Conservation (phyloP, 1,140 invertebrate species). For the Trichonephila inaurata region DNA sequence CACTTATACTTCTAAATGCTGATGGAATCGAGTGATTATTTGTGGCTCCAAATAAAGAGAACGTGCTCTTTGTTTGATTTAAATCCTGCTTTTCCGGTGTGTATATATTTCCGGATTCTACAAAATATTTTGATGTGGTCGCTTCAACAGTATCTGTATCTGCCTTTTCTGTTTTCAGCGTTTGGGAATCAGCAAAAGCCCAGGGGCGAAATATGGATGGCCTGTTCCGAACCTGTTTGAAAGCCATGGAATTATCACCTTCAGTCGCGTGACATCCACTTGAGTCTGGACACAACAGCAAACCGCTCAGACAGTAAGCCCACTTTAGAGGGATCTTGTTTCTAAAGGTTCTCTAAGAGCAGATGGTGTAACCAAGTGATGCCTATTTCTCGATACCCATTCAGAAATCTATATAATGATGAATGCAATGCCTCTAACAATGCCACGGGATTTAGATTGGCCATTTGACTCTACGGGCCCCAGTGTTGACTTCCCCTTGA, state of each 20-base stretch:
- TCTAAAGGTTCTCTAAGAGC: constrained; percentile 69
- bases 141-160: background rate
- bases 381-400: constrained; percentile 54
- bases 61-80: background rate
- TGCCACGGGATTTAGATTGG: constrained; percentile 72
- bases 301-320: constrained; percentile 27
- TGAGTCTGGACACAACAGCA: background rate
- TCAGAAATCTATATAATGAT: constrained; percentile 64
- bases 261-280: constrained; percentile 60
- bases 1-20: constrained; percentile 4
- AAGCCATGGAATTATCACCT: constrained; percentile 66
- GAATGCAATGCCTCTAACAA: constrained; percentile 67
- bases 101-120: background rate
- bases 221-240: constrained; percentile 76
- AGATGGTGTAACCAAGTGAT: constrained; percentile 74
- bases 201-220: constrained; percentile 76
- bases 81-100: background rate
- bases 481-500: background rate
- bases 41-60: background rate
- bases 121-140: background rate
- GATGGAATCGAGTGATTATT: background rate
- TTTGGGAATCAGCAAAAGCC: constrained; percentile 46
- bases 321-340: constrained; percentile 74
- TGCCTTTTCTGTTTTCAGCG: background rate
- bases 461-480: constrained; percentile 65